Base-by-base conservation (phyloP, 1,140 invertebrate genomes). In the Zaprionus davidi region DNA sequence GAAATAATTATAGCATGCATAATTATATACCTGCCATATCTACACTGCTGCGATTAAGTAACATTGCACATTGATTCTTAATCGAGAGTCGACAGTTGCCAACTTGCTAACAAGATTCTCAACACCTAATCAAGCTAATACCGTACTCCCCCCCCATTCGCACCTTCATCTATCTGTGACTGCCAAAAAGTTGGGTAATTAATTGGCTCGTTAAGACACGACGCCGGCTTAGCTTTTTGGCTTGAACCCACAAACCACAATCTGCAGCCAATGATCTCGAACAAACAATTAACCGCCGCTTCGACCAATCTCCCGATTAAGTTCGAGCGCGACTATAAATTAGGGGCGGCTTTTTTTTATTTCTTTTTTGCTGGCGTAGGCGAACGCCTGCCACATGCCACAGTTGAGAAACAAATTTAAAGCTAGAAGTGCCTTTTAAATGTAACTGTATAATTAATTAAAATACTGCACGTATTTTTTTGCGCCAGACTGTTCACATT, bases 41-140 rank as follows among this genome's bases (percentile, higher is more conserved):
- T 44, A 28, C 26, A 44, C 15, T 44, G 28, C 26, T 22, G n/a
- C 55, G 73, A 65, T 76, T 55, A 36, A 22, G 69, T 55, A 76
- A 76, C 46, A n/a, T 20, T 55, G 26, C 12, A 38, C 36, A 62
- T 74, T 36, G 65, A 34, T 74, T 74, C 71, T 74, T 26, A 55
- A 62, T 68, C 57, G 46, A 53, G 13, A 17, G 11, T n/a, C 57
- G 57, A 36, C 20, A 41, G 15, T 56, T 20, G 72, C 64, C 72
- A 79, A 76, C 70, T 65, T 77, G 72, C 74, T 82, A 87, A 87
- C 81, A 87, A 65, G 81, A 76, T 76, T 71, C 71, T 84, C 73
- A 78, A 88, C 84, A 90, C 78, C 80, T 88, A 28, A 51, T 15
- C 44, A 46, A 57, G 15, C 15, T 28, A 2, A 51, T 55, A 22